A percentile compares a stretch with the other conserved stretches of the same genome.
Evolutionary conservation across 2,797 vertebrate species (phyloP).

Genomic region (Allobates femoralis): DNA sequence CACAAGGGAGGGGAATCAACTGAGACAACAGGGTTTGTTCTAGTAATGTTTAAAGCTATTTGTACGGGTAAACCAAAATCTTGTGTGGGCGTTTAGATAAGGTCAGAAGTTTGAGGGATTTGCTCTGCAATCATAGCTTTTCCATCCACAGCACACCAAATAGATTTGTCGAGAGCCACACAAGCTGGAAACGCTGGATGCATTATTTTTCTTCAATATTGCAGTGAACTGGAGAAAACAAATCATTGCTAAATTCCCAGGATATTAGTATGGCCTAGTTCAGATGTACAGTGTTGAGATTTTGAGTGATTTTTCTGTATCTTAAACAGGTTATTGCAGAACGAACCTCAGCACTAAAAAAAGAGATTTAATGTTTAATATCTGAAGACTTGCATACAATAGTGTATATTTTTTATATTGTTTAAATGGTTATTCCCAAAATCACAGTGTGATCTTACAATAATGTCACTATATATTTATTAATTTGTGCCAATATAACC

Average conservation of each 20-base stretch:
- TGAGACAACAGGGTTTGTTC: neutral
- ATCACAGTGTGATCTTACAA: no score
- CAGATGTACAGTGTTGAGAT: neutral
- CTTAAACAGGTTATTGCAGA: no score
- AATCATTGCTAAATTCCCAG: neutral
- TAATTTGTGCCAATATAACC: no score
- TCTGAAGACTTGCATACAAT: no score
- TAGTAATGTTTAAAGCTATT: neutral
- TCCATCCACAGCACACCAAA: neutral
- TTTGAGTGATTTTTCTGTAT: neutral
- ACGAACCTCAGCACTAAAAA: no score
- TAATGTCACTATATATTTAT: no score
- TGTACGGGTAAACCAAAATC: neutral
- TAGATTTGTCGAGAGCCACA: neutral
- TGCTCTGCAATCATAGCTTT: neutral
- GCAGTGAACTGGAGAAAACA: neutral
- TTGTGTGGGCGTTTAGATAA: conserved; percentile 10
- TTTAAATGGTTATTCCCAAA: no score
- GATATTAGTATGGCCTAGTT: neutral
- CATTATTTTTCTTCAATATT: neutral
- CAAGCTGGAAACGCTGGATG: neutral
- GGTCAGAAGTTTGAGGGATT: conserved; percentile 26
- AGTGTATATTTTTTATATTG: no score
- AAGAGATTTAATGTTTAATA: no score
- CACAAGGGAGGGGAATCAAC: neutral